Base-by-base conservation (phyloP, 1,140 invertebrate species). In the Hypsibius dujardini region DNA sequence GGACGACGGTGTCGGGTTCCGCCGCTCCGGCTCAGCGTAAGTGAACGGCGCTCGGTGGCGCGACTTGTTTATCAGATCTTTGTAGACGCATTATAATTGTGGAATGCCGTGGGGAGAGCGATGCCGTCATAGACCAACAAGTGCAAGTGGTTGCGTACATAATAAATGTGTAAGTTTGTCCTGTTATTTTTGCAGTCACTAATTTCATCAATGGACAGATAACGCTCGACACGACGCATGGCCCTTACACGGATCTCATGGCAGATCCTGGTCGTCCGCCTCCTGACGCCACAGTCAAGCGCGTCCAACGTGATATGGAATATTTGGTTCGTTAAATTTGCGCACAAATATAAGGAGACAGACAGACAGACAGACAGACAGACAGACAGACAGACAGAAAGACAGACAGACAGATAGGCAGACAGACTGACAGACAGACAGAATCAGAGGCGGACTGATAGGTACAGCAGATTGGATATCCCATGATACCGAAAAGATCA, bases 251-350 rank as follows among this genome's bases (percentile, higher is more conserved):
- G 50, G 50, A 56, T 56, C 50, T 56, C 7, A 56, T 56, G 50
- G n/a, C 50, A 56, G 50, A 56, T 56, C 50, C 50, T n/a, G 50
- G 50, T 56, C 50, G 50, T n/a, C n/a, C n/a, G 50, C 50, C 50
- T 56, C 50, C 50, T n/a, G 50, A 56, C 50, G 50, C 7, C 7
- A n/a, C 50, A 7, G 7, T 56, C 7, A 56, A 56, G n/a, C 7
- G 50, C 7, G n/a, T 56, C 7, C 50, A 56, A 56, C 50, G 50
- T 56, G 50, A 56, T 56, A 56, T 56, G 50, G 7, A 56, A 56
- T 7, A 56, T 7, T 56, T 56, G 50, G 50, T 56, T 7, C 50
- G 7, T n/a, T 56, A 7, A 56, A 7, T 56, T 56, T 56, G 7
- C 50, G 50, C 7, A 56, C 7, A 56, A 56, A 56, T n/a, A 56